Evolutionary conservation across 2,797 vertebrate species (phyloP).

Genomic region (Siniperca undulata): DNA sequence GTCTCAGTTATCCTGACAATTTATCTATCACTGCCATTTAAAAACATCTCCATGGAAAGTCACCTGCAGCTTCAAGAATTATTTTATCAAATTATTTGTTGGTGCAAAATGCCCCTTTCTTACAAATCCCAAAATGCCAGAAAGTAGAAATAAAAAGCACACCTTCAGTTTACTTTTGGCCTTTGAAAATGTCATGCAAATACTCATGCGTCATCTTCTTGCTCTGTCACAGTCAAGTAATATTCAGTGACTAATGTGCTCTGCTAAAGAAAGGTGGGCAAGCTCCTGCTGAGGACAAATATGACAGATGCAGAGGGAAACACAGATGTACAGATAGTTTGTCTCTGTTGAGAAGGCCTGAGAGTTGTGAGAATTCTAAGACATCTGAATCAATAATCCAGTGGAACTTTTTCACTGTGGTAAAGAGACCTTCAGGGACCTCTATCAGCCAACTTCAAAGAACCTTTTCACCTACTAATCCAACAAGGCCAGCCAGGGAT

Average conservation of each 20-base stretch:
- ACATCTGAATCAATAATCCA: conserved; percentile 59
- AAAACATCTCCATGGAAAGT: not conserved
- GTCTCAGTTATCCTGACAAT: not conserved
- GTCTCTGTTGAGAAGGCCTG: conserved; percentile 8
- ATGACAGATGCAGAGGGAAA: conserved; percentile 17
- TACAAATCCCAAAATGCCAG: conserved; percentile 48
- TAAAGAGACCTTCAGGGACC: conserved; percentile 25
- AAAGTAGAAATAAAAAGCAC: conserved; percentile 41
- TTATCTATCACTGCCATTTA: conserved; percentile 2
- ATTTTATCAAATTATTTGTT: conserved; percentile 17
- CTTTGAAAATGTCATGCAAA: conserved; percentile 62
- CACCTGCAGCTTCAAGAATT: not conserved
- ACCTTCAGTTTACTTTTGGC: conserved; percentile 40
- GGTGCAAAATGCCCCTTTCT: conserved; percentile 27
- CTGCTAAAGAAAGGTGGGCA: conserved; percentile 6
- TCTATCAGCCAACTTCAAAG: conserved; percentile 11
- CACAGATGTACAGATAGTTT: conserved; percentile 18
- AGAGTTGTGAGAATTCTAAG: not conserved
- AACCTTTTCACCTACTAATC: conserved; percentile 18
- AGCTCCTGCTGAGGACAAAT: conserved; percentile 40
- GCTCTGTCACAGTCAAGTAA: conserved; percentile 13
- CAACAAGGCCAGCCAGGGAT: not conserved
- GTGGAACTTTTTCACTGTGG: not conserved
- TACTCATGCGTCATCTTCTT: conserved; percentile 7
- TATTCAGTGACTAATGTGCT: conserved; percentile 35